Evolutionary conservation across 2,113 vertebrate genomes (phyloP).

Genomic region (Engraulis encrasicolus): DNA sequence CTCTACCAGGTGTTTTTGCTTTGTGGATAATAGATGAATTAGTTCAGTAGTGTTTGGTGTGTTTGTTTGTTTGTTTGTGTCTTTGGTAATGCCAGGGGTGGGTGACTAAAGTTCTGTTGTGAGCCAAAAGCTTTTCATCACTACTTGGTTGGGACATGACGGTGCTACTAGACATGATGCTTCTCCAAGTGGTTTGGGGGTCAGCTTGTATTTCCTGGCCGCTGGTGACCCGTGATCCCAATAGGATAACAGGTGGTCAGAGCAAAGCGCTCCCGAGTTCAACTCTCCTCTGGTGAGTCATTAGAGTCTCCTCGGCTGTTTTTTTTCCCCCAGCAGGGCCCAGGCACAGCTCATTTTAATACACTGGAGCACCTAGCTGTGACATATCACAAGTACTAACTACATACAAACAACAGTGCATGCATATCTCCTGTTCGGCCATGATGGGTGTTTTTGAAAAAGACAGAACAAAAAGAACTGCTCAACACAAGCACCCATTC

Average conservation of each 20-base stretch:
- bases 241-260: constrained; percentile 10
- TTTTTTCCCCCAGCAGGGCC: background rate
- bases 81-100: background rate
- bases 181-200: background rate
- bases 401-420: background rate
- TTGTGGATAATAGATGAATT: background rate
- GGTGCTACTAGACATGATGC: background rate
- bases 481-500: background rate
- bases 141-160: background rate
- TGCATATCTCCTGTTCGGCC: constrained; percentile 13
- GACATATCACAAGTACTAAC: background rate
- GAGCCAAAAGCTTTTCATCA: background rate
- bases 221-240: background rate
- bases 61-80: constrained; percentile 4
- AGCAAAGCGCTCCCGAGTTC: background rate
- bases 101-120: background rate
- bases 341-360: background rate
- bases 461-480: too few species aligned
- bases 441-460: background rate
- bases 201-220: background rate
- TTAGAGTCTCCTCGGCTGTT: background rate
- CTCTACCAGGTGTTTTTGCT: background rate
- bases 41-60: background rate
- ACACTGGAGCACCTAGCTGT: background rate
- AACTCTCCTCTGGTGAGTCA: background rate